Evolutionary conservation across 2,113 vertebrate species (phyloP).

Genomic region (Shinisaurus crocodilurus): DNA sequence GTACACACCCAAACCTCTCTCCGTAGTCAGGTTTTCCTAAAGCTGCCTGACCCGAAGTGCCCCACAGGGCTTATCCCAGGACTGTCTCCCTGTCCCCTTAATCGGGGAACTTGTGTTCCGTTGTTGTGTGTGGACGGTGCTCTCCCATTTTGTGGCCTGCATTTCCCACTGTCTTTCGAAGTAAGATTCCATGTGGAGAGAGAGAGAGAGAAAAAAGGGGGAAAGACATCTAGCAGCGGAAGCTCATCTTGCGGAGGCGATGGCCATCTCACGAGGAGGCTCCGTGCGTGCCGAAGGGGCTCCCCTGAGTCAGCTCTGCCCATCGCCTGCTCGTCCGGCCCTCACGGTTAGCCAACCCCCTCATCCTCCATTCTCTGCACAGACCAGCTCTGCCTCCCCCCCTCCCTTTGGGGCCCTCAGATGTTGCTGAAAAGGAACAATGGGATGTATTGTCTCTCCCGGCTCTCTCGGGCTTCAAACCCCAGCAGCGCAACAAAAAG

Average conservation of each 20-base stretch:
- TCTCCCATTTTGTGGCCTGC: not conserved
- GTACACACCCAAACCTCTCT: no score
- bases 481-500: conserved; percentile 81
- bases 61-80: no score
- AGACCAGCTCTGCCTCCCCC: conserved; percentile 36
- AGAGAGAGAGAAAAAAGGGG: no score
- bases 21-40: no score
- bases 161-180: not conserved
- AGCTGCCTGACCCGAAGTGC: no score
- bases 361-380: not conserved
- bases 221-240: not conserved
- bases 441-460: conserved; percentile 78
- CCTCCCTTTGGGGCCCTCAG: conserved; percentile 74
- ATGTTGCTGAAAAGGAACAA: conserved; percentile 81
- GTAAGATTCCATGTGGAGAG: not conserved
- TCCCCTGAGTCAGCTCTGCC: no score
- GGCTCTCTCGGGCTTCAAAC: conserved; percentile 72
- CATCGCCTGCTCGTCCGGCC: no score
- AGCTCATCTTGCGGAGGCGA: not conserved
- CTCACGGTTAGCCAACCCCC: not conserved
- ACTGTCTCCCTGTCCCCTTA: not conserved
- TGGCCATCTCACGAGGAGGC: not conserved
- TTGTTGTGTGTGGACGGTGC: not conserved
- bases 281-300: no score
- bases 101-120: not conserved